Evolutionary conservation across 2,113 vertebrate genomes (phyloP), one percentile per base, ranked within the genome.

Genomic region (Paedocypris sp.): DNA sequence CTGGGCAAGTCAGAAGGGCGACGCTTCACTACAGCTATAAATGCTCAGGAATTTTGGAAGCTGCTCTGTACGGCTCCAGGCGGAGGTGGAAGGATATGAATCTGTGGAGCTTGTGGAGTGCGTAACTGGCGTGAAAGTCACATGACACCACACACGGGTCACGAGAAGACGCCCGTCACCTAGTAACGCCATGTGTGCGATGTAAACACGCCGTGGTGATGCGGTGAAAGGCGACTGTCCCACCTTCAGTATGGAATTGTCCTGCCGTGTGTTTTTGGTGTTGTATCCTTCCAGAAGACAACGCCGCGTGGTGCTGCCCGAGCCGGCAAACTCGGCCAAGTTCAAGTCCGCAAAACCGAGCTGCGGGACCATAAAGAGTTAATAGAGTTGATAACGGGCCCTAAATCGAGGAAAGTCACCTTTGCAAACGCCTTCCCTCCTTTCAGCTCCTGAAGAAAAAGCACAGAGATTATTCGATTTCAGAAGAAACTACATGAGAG

Each of bases 221-320:
- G n/a, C n/a, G n/a, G n/a, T n/a, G n/a, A n/a, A n/a, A n/a, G n/a
- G n/a, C 25, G 43, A n/a, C 25, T 20, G 53, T 8, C 6, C n/a
- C n/a, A 96, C 95, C 91, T 98, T 98, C 58, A 98, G 89, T 77
- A 98, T 98, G 50, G 95, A 98, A 78, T 98, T 98, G 72, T 98
- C 95, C 69, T 98, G 95, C 68, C 95, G 87, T 63, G 88, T 94
- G 77, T 96, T 88, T 84, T 96, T 98, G 73, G 91, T 98, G 77
- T 98, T 89, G 60, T 98, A 98, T 60, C 95, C 95, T 80, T 98
- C 95, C 56, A 98, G 79, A 71, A 98, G 87, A 77, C 90, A 98
- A 42, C 88, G 87, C 4, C 95, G 88, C 42, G 87, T 89, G 11
- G 89, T 93, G 73, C 79, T 91, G 74, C 94, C 92, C 0, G 94